Base-by-base conservation (phyloP, 2,888 invertebrate species). In the Drosophila quinaria region DNA sequence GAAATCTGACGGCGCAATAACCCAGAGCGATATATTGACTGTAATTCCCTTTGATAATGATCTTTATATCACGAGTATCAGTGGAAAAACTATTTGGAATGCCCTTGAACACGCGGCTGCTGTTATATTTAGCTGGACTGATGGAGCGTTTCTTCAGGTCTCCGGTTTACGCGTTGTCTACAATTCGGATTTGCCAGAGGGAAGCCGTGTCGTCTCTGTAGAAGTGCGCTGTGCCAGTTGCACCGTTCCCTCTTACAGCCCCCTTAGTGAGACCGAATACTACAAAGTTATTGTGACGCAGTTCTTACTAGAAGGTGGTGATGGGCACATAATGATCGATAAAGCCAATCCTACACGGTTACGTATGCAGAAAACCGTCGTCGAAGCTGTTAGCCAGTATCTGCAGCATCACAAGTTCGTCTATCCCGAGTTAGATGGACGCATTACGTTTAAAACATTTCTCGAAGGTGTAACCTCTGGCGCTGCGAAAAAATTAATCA, bases 71-170 rank as follows among this genome's bases (percentile, higher is more conserved):
- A 91, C 96, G 0, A 93, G 93, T 46, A 91, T 98, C 15, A 94
- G 93, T 22, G 98, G 98, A 0, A 93, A 93, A 49, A 92, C 93
- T 31, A 90, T 98, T 4, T 90, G 93, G 59, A 92, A 94, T 58
- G 94, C 95, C 83, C 92, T 97, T 4, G 97, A 97, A 90, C 94
- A 94, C 90, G 94, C 96, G 1, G 96, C 97, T 1, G 90, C 91
- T 1, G 84, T 89, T 15, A 76, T 80, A 68, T 93, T 94, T 61
- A 90, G 92, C 37, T 37, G 0, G 93, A 94, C n/a, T 2, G 94
- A 93, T 15, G 97, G 97, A 0, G 95, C 95, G 74, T 98, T 97
- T 89, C 93, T 98, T 6, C 98, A 98, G 93, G 93, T 96, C 62
- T 97, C 98, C 15, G 98, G 98, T 1, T 78, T 96, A 11, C 94